Evolutionary conservation across 2,888 invertebrate species (phyloP), one percentile per base, ranked within the genome.

Genomic region (Apodemia hepburni): DNA sequence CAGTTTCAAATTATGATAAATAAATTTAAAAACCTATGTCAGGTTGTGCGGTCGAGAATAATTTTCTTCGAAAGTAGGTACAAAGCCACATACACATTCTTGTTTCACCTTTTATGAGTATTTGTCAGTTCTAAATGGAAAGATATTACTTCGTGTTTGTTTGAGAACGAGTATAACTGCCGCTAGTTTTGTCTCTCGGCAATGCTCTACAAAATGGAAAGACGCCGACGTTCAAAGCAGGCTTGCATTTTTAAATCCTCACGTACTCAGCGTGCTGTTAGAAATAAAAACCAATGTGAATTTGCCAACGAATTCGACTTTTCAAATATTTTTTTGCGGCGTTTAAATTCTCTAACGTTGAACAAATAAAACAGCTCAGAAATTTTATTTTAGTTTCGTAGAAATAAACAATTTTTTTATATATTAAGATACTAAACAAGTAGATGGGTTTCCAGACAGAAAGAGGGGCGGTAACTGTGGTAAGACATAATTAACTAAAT

Each of bases 91-190:
- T 4, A 73, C 77, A 75, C 82, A 80, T 83, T 79, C 78, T 81
- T 76, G 78, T 77, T 78, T 76, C 80, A 81, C 81, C 78, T 82
- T 79, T 79, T 85, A 86, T 86, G 85, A 84, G 83, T 83, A 84
- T 77, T 78, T 72, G 78, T 78, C 77, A 78, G 80, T 84, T 81
- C 86, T 86, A 88, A 89, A 89, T 84, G 81, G 79, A 78, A 77
- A 80, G 79, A 84, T 85, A 85, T 88, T 85, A 80, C 80, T 73
- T 59, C 73, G 76, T 75, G 77, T 76, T 78, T 80, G 84, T 85
- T 87, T 86, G 86, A 85, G 78, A 77, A 82, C 82, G 85, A 85
- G 83, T 80, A 84, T 86, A 87, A 87, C 86, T 87, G 84, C 84
- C 84, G 77, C 80, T 76, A 83, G 87, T 87, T 87, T 87, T 88